Evolutionary conservation across 1,140 invertebrate genomes (phyloP).

Genomic region (Euwallacea similis): DNA sequence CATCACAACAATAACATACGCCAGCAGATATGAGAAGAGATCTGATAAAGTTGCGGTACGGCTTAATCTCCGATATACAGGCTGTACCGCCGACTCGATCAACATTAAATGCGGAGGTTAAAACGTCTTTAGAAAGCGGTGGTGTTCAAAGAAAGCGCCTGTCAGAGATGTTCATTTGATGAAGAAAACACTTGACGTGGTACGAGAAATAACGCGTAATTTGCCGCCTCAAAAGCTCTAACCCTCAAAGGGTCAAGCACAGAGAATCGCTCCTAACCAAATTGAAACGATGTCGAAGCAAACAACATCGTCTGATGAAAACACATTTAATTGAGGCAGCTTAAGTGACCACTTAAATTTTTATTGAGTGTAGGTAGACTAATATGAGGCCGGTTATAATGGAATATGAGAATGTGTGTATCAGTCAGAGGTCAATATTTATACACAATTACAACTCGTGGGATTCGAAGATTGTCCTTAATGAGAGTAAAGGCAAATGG

Average conservation of each 20-base stretch:
- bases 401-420: slow-evolving; percentile 38
- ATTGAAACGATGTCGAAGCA: slow-evolving; percentile 27
- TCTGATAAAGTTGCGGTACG: slow-evolving; percentile 23
- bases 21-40: slow-evolving; percentile 18
- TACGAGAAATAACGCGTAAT: slow-evolving; percentile 7
- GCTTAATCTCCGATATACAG: slow-evolving; percentile 27
- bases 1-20: slow-evolving; percentile 36
- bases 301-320: slow-evolving; percentile 18
- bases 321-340: slow-evolving; percentile 31
- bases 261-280: slow-evolving; percentile 22
- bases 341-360: slow-evolving; percentile 35
- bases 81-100: slow-evolving; percentile 21
- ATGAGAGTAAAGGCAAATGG: too few relatives aligned
- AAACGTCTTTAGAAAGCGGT: slow-evolving; percentile 36
- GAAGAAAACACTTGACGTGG: slow-evolving; percentile 24
- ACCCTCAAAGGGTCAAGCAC: background rate
- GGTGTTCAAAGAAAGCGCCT: slow-evolving; percentile 18
- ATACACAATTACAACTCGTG: slow-evolving; percentile 36
- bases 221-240: background rate
- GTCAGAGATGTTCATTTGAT: slow-evolving; percentile 26
- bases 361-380: slow-evolving; percentile 36
- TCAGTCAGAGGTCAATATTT: slow-evolving; percentile 41
- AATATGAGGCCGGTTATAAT: slow-evolving; percentile 19
- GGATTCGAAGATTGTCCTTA: slow-evolving; percentile 8
- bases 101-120: slow-evolving; percentile 36